Evolutionary conservation across 2,113 vertebrate genomes (phyloP).

Genomic region (Emydocephalus ijimae): DNA sequence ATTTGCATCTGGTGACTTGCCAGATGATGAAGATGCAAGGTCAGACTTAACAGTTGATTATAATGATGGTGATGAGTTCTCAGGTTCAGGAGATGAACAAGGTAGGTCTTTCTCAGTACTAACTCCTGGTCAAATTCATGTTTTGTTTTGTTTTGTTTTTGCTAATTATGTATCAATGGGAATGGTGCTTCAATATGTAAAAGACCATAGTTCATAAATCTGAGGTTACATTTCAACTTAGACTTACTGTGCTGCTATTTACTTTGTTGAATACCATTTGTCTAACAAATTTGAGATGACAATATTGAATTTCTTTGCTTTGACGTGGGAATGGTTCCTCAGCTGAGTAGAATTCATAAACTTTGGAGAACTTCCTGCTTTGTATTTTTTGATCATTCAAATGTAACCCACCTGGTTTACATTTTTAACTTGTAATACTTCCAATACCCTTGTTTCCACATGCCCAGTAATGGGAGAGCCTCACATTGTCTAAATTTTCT

Average conservation of each 20-base stretch:
- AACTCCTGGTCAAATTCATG: background rate
- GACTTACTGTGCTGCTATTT: background rate
- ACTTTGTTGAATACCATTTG: background rate
- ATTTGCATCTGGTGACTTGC: conserved; percentile 65
- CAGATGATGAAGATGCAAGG: conserved; percentile 67
- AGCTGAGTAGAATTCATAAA: background rate
- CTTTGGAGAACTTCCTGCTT: background rate
- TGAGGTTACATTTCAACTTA: background rate
- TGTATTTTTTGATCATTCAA: background rate
- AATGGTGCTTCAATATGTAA: background rate
- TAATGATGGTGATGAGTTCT: conserved; percentile 66
- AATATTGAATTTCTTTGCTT: background rate
- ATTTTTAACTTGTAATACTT: background rate
- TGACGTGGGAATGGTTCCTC: background rate
- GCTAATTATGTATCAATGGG: background rate
- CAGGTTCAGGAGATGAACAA: conserved; percentile 80
- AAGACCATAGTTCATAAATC: background rate
- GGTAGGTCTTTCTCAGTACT: conserved; percentile 55
- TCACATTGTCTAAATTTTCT: background rate
- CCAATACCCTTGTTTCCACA: background rate
- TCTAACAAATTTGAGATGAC: background rate
- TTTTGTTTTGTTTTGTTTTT: background rate
- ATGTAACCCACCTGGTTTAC: background rate
- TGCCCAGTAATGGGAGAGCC: background rate
- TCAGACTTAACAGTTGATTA: conserved; percentile 49